phyloP scores from a whole-genome alignment of 2,888 invertebrate genomes.

The Cenopis cana region DNA sequence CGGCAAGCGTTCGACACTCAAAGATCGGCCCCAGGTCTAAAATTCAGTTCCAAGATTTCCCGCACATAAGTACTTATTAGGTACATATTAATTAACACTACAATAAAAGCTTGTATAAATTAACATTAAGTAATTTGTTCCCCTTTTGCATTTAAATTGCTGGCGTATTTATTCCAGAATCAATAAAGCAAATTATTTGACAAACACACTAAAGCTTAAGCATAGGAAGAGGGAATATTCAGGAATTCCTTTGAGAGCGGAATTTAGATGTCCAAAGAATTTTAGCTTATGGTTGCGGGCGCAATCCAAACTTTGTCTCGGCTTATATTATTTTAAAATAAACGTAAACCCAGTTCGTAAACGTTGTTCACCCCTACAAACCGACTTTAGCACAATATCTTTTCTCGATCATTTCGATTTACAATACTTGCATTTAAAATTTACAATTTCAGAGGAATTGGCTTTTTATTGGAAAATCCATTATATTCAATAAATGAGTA shows the following conservation, averaged over 20 bases:
- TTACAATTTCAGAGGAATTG: conserved; percentile 19
- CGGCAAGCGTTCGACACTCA: too few relatives aligned
- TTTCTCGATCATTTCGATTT: conserved; percentile 9
- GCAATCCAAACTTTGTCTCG: conserved; percentile 41
- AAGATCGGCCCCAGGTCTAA: too few relatives aligned
- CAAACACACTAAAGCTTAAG: conserved; percentile 39
- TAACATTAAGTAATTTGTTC: too few relatives aligned
- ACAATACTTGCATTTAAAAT: conserved; percentile 28
- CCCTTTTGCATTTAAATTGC: not conserved
- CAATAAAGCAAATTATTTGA: conserved; percentile 41
- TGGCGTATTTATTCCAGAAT: conserved; percentile 15
- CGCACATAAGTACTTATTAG: too few relatives aligned
- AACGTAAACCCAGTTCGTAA: conserved; percentile 34
- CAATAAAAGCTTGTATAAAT: too few relatives aligned
- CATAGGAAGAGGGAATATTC: conserved; percentile 41
- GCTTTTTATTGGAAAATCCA: too few relatives aligned
- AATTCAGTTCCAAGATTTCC: too few relatives aligned
- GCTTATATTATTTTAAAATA: conserved; percentile 40
- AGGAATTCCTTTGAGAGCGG: conserved; percentile 42
- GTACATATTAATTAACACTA: too few relatives aligned
- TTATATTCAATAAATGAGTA: too few relatives aligned
- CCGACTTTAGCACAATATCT: conserved; percentile 11
- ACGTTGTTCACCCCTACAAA: conserved; percentile 19
- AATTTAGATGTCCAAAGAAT: conserved; percentile 44
- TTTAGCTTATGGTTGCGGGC: conserved; percentile 43